Percentiles rank a stretch among this genome's conserved stretches.
These are phyloP conservation scores for Lacerta agilis DNA, from an alignment of 2,797 vertebrate genomes.

Conservation along the genomic window DNA sequence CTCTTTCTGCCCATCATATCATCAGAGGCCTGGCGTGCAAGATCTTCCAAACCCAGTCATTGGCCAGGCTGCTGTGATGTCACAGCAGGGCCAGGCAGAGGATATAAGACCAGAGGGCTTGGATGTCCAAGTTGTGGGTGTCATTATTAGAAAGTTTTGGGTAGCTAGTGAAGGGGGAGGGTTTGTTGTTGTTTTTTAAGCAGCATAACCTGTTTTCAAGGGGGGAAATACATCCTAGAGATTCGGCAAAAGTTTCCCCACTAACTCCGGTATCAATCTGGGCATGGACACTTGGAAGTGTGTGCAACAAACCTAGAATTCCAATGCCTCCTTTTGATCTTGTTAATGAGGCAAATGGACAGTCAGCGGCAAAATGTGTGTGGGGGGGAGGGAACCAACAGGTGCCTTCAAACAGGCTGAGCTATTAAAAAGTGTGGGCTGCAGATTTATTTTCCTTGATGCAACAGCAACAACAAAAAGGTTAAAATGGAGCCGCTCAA, in stretches of 20 bases:
- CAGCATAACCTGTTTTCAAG: not conserved
- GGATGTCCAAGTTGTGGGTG: not conserved
- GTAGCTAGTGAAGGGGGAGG: not conserved
- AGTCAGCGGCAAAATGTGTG: not conserved
- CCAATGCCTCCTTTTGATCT: constrained; percentile 17
- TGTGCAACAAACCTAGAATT: constrained; percentile 42
- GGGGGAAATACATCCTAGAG: constrained; percentile 30
- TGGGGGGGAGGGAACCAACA: not conserved
- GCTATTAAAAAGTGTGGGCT: no score
- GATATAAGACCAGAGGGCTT: not conserved
- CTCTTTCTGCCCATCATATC: not conserved
- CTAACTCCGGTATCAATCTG: constrained; percentile 20
- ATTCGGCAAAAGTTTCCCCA: constrained; percentile 36
- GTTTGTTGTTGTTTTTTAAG: not conserved
- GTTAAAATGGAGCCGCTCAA: not conserved
- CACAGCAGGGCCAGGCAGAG: not conserved
- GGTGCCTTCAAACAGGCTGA: not conserved
- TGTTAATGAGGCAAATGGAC: not conserved
- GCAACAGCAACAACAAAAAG: no score
- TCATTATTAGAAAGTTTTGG: constrained; percentile 5
- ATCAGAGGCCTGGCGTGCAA: not conserved
- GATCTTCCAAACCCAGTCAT: not conserved
- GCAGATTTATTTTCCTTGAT: not conserved
- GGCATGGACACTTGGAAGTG: constrained; percentile 25
- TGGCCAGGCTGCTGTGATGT: not conserved